phyloP scores from a whole-genome alignment of 2,113 vertebrate genomes.

The Loxodonta africana region DNA sequence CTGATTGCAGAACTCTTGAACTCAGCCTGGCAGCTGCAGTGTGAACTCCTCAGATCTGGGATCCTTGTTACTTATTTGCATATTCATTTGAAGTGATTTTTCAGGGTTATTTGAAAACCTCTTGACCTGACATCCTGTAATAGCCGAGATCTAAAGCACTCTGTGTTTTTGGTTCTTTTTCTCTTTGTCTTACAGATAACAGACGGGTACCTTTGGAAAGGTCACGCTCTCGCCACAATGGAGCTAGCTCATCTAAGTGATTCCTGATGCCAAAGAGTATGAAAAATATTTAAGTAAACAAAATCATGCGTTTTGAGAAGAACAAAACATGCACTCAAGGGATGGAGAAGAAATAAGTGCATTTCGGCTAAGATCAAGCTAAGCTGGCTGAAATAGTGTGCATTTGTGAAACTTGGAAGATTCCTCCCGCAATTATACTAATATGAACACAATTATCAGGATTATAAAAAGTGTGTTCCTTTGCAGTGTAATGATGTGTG shows the following conservation, averaged over 20 bases:
- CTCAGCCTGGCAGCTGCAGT: conserved; percentile 87
- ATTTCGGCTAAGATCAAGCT: conserved; percentile 76
- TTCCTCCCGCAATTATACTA: conserved; percentile 80
- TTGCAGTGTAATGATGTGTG: conserved; percentile 76
- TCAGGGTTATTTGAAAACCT: conserved; percentile 86
- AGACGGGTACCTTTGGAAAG: conserved; percentile 95
- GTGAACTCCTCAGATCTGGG: conserved; percentile 90
- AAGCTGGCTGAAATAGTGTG: conserved; percentile 74
- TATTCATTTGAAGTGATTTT: conserved; percentile 89
- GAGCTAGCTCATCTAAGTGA: conserved; percentile 92
- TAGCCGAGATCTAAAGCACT: conserved; percentile 81
- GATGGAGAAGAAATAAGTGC: conserved; percentile 77
- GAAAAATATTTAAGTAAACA: conserved; percentile 84
- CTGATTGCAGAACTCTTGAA: conserved; percentile 91
- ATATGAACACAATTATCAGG: conserved; percentile 80
- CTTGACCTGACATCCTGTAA: conserved; percentile 81
- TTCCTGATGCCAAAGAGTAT: conserved; percentile 89
- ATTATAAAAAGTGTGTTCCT: conserved; percentile 84
- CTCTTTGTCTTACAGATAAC: conserved; percentile 93
- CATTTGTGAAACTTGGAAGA: conserved; percentile 80
- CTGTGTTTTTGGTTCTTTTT: conserved; percentile 83
- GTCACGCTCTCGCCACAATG: conserved; percentile 97
- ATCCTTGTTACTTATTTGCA: conserved; percentile 90
- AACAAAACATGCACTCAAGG: conserved; percentile 73
- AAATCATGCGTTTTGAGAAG: conserved; percentile 77